Evolutionary conservation across 2,888 invertebrate genomes (phyloP), one percentile per base, ranked within the genome.

Genomic region (Drymonia ruficornis): DNA sequence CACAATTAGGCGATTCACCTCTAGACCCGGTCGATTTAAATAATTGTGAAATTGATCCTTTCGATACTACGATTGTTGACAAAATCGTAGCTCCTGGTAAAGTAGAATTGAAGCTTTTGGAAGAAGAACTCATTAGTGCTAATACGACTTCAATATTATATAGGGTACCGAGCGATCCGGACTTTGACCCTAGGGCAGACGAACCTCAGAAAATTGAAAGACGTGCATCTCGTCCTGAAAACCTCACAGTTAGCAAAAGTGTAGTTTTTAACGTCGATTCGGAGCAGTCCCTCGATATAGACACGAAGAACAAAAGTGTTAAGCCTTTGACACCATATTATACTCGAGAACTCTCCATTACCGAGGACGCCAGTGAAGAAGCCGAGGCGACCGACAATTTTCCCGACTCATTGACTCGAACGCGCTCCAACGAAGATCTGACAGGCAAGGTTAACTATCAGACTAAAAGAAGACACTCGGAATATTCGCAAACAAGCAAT

Each of bases 321-420:
- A 97, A 97, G 77, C 97, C 97, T 4, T 79, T 97, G 50, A 97
- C 97, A 5, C 97, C 97, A 0, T 97, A 97, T 74, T 97, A 97
- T 82, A 94, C 95, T 0, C 89, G 95, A 61, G 94, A 95, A 70
- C 85, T 93, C 52, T 93, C 93, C 3, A 89, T 95, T 49, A 93
- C 94, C 40, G 89, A 93, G 65, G 94, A 94, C 55, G 79, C 89
- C 6, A 79, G 86, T 70, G 87, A 94, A 70, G 89, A 90, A 60
- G 82, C 84, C 9, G 96, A 96, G 82, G 95, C 95, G 2, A 94
- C 95, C 66, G 96, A 96, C 70, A 96, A 95, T 7, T 94, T 95
- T 13, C 92, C 94, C 53, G 95, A 81, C 52, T 74, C 83, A 47
- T 74, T 95, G 15, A 88, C 89, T 50, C 93, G 94, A 50, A 95